These are phyloP conservation scores for Enteromius fasciolatus DNA, from an alignment of 2,797 vertebrate species.

Conservation along the genomic window DNA sequence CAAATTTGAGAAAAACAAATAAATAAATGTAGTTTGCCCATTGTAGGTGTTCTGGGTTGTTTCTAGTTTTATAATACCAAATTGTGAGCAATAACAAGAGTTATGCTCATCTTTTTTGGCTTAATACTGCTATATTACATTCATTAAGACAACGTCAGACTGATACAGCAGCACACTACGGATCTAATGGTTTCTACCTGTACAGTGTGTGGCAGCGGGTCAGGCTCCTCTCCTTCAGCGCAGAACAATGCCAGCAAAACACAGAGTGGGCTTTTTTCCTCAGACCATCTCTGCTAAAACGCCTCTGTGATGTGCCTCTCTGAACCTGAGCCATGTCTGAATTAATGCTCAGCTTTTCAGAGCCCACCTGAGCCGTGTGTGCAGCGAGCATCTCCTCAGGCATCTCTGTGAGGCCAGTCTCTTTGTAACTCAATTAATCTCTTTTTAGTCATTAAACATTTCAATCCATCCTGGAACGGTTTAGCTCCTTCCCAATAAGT, in stretches of 20 bases:
- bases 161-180: neutral
- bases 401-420: neutral
- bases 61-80: neutral
- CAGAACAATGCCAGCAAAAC: slow-evolving; percentile 66
- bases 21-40: too few relatives aligned
- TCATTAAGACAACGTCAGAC: neutral
- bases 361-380: neutral
- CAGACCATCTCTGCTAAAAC: slow-evolving; percentile 35
- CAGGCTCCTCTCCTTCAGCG: slow-evolving; percentile 64
- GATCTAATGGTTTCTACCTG: slow-evolving; percentile 35
- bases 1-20: too few relatives aligned
- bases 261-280: slow-evolving; percentile 53
- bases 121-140: neutral
- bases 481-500: slow-evolving; percentile 57
- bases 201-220: slow-evolving; percentile 39
- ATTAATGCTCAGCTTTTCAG: neutral
- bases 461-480: slow-evolving; percentile 49
- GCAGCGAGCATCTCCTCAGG: neutral
- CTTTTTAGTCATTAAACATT: slow-evolving; percentile 53
- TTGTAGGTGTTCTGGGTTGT: neutral
- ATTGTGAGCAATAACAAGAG: neutral
- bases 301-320: slow-evolving; percentile 49
- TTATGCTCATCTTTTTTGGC: neutral
- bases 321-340: slow-evolving; percentile 38
- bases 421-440: neutral